Evolutionary conservation across 2,113 vertebrate genomes (phyloP).

Genomic region (Etheostoma cragini): DNA sequence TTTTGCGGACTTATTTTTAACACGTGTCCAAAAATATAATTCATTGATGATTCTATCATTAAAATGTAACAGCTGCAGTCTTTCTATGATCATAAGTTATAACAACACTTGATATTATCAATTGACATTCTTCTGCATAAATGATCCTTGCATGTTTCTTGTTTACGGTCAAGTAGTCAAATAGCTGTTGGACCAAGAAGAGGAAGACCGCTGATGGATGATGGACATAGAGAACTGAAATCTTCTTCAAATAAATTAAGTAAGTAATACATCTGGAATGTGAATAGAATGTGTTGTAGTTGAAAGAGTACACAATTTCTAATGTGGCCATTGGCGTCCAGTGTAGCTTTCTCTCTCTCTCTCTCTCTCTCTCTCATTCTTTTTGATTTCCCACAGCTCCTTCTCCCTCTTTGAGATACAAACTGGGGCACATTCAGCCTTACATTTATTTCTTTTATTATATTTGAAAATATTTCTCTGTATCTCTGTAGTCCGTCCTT

Average conservation of each 20-base stretch:
- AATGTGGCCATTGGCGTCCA: neutral
- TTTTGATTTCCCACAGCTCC: neutral
- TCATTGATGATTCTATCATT: too few relatives aligned
- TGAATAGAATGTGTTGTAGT: neutral
- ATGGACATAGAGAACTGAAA: neutral
- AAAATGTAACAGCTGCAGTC: too few relatives aligned
- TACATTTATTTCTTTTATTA: constrained; percentile 4
- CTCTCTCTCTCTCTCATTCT: neutral
- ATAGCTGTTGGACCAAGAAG: neutral
- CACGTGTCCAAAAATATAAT: neutral
- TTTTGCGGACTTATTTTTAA: neutral
- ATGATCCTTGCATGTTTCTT: neutral
- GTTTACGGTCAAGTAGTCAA: neutral
- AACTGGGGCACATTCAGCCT: constrained; percentile 32
- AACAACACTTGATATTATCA: neutral
- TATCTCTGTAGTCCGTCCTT: neutral
- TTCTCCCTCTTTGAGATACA: neutral
- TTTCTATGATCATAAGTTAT: too few relatives aligned
- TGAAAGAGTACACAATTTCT: neutral
- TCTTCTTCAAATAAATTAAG: neutral
- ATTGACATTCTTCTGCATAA: neutral
- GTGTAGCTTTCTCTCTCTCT: too few relatives aligned
- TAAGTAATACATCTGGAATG: neutral
- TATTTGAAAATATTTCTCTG: neutral
- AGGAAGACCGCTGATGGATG: neutral